These are phyloP conservation scores for Nemapogon koenigi DNA, from an alignment of 2,888 invertebrate species.

Conservation along the genomic window DNA sequence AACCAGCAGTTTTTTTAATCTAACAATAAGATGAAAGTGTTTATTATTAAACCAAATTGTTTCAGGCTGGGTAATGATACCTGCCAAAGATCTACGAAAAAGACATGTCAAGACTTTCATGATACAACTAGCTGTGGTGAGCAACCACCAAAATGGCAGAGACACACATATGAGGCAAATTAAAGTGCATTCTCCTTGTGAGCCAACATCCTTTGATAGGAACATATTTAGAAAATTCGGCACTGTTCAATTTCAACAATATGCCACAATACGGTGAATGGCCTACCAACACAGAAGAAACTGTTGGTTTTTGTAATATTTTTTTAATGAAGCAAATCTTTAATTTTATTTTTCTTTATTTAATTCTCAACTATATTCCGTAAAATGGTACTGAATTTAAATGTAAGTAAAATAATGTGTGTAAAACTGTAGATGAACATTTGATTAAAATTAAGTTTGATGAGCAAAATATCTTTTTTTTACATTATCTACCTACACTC, in stretches of 20 bases:
- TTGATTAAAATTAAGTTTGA: too few species aligned
- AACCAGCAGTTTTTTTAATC: too few species aligned
- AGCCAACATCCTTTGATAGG: slow-evolving; percentile 69
- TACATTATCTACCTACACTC: too few species aligned
- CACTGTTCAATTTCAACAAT: slow-evolving; percentile 82
- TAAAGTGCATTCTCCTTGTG: slow-evolving; percentile 89
- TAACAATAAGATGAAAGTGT: too few species aligned
- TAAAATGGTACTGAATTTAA: too few species aligned
- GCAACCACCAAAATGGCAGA: slow-evolving; percentile 98
- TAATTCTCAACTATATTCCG: too few species aligned
- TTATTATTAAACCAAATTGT: slow-evolving; percentile 13
- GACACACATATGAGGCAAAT: slow-evolving; percentile 98
- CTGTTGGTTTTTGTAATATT: neutral
- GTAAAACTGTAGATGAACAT: too few species aligned
- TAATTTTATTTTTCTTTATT: too few species aligned
- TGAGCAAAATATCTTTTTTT: too few species aligned
- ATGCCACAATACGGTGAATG: slow-evolving; percentile 78
- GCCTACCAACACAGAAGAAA: neutral
- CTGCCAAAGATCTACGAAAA: slow-evolving; percentile 86
- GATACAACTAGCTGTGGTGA: slow-evolving; percentile 94
- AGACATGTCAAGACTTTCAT: slow-evolving; percentile 93
- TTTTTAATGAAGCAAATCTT: too few species aligned
- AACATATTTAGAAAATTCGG: slow-evolving; percentile 80
- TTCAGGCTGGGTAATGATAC: slow-evolving; percentile 93
- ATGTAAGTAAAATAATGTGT: too few species aligned